Evolutionary conservation across 1,140 invertebrate genomes (phyloP).

Genomic region (Ylistrum balloti): DNA sequence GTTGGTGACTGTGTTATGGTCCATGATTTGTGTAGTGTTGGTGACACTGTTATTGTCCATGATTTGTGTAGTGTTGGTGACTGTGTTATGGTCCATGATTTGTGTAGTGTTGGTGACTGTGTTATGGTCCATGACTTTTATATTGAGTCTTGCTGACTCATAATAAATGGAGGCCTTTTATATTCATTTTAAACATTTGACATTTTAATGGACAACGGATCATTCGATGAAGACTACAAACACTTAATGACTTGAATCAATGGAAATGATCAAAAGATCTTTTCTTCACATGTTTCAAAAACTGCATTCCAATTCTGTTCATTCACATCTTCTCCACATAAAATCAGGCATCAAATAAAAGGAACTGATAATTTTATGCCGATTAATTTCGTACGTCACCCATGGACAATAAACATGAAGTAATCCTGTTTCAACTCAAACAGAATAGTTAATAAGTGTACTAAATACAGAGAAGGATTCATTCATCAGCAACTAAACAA

Average conservation of each 20-base stretch:
- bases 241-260: background rate
- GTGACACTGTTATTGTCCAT: too few species aligned
- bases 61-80: too few species aligned
- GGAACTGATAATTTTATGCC: background rate
- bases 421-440: conserved; percentile 28
- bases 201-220: background rate
- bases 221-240: background rate
- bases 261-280: background rate
- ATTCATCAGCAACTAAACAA: background rate
- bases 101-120: too few species aligned
- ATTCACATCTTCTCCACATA: conserved; percentile 9
- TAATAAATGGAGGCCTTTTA: too few species aligned
- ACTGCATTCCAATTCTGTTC: background rate
- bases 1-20: too few species aligned
- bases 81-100: too few species aligned
- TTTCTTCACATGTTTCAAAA: background rate
- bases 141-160: too few species aligned
- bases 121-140: too few species aligned
- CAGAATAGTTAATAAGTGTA: background rate
- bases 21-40: too few species aligned
- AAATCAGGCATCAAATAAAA: background rate
- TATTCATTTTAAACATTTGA: background rate
- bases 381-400: conserved; percentile 3
- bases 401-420: background rate
- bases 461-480: background rate